Percentiles rank a stretch among this genome's conserved stretches.
Evolutionary conservation across 1,140 invertebrate genomes (phyloP).

Genomic region (Aphis craccivora): DNA sequence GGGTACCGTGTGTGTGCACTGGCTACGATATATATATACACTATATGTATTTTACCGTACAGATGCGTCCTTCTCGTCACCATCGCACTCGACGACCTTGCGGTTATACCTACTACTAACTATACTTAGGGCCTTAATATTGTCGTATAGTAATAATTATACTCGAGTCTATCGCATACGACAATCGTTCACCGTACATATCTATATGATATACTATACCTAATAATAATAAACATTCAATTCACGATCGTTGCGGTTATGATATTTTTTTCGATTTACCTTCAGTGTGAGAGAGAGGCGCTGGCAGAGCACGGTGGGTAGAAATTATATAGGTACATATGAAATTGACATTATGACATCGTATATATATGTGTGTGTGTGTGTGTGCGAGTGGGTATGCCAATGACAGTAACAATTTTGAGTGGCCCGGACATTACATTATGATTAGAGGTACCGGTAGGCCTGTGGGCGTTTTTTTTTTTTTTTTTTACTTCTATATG

Average conservation of each 20-base stretch:
- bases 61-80: constrained; percentile 1
- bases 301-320: not conserved
- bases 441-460: constrained; percentile 56
- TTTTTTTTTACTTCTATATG: not conserved
- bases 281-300: not conserved
- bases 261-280: constrained; percentile 56
- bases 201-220: not conserved
- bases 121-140: constrained; percentile 17
- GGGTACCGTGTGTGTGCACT: not conserved
- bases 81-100: constrained; percentile 12
- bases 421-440: constrained; percentile 54
- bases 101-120: constrained; percentile 25
- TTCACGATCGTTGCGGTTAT: constrained; percentile 37
- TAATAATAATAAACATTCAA: constrained; percentile 35
- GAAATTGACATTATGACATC: constrained; percentile 56
- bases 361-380: not conserved
- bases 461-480: constrained; percentile 52
- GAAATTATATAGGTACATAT: constrained; percentile 17
- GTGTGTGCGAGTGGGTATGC: constrained; percentile 13
- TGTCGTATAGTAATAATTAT: constrained; percentile 16
- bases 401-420: constrained; percentile 58
- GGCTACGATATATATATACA: not conserved
- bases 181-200: not conserved
- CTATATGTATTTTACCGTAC: not conserved
- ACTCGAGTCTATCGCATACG: not conserved